Percentiles rank a stretch among this genome's conserved stretches.
phyloP scores from a whole-genome alignment of 2,888 invertebrate genomes.

The Eupithecia abbreviata region DNA sequence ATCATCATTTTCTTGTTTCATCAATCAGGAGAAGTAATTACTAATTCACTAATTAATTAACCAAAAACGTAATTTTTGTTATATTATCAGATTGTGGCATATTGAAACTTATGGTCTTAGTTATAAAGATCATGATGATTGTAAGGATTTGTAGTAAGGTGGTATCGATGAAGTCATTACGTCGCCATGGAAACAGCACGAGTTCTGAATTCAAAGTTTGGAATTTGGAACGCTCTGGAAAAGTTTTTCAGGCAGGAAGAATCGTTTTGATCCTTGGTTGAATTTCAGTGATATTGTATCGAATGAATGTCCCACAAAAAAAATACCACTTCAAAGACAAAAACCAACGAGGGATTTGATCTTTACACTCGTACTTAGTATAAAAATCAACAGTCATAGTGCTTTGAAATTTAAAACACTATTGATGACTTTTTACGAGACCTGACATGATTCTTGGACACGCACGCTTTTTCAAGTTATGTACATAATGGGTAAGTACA shows the following conservation, averaged over 20 bases:
- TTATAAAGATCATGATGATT: constrained; percentile 13
- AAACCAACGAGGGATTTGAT: too few species aligned
- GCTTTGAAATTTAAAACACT: too few species aligned
- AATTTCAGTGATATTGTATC: neutral
- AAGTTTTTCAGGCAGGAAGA: constrained; percentile 25
- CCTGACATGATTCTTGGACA: too few species aligned
- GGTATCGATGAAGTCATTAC: constrained; percentile 41
- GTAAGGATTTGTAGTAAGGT: constrained; percentile 6
- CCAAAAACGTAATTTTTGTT: neutral
- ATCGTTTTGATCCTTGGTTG: constrained; percentile 45
- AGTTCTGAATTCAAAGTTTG: constrained; percentile 59
- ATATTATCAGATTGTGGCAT: neutral
- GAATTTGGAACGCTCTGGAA: constrained; percentile 57
- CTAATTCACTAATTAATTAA: constrained; percentile 37
- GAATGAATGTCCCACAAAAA: neutral
- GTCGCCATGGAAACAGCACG: constrained; percentile 60
- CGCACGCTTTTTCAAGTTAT: too few species aligned
- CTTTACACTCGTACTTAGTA: too few species aligned
- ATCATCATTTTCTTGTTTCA: constrained; percentile 28
- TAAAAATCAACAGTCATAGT: too few species aligned
- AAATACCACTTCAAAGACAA: too few species aligned
- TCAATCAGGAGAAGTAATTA: constrained; percentile 29
- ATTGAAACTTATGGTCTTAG: neutral
- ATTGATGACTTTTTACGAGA: too few species aligned
- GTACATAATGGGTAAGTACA: too few species aligned